Conservation (phyloP, 1,140 invertebrate genomes). For the Copidosoma floridanum region DNA sequence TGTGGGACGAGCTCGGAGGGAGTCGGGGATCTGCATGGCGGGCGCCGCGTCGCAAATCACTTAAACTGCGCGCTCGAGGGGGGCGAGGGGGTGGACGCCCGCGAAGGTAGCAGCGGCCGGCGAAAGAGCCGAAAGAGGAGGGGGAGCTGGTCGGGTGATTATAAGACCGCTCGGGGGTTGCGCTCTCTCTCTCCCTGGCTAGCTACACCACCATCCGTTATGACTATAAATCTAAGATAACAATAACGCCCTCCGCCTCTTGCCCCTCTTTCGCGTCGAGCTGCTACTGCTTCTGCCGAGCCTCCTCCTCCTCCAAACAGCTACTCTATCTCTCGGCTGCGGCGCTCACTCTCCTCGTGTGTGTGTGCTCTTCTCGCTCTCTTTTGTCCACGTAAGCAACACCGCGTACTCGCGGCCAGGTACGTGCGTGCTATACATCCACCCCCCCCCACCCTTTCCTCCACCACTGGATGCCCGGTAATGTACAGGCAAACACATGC, state of each 20-base stretch:
- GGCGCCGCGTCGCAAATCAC: slow-evolving; percentile 57
- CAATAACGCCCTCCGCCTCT: slow-evolving; percentile 52
- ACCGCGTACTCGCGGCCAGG: too few species aligned
- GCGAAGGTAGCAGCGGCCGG: slow-evolving; percentile 28
- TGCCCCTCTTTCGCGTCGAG: slow-evolving; percentile 10
- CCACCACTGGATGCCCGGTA: too few species aligned
- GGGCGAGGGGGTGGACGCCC: slow-evolving; percentile 35
- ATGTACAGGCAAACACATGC: slow-evolving; percentile 18
- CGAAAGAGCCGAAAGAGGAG: slow-evolving; percentile 32
- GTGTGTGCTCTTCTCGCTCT: slow-evolving; percentile 15
- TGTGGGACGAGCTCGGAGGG: slow-evolving; percentile 37
- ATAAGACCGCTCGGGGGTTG: slow-evolving; percentile 57
- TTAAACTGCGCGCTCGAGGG: slow-evolving; percentile 51
- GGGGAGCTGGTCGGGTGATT: slow-evolving; percentile 51
- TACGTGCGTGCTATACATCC: too few species aligned
- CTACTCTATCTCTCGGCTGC: slow-evolving; percentile 30
- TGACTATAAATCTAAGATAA: slow-evolving; percentile 60
- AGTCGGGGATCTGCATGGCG: slow-evolving; percentile 56
- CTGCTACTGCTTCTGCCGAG: slow-evolving; percentile 8
- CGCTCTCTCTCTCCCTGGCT: slow-evolving; percentile 39
- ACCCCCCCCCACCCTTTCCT: too few species aligned
- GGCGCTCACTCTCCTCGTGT: slow-evolving; percentile 10
- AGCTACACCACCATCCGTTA: slow-evolving; percentile 52
- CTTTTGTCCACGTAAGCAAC: slow-evolving; percentile 35
- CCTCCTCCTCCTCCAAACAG: slow-evolving; percentile 30